Evolutionary conservation across 2,888 invertebrate species (phyloP), one percentile per base, ranked within the genome.

Genomic region (Orchesellides sinensis): DNA sequence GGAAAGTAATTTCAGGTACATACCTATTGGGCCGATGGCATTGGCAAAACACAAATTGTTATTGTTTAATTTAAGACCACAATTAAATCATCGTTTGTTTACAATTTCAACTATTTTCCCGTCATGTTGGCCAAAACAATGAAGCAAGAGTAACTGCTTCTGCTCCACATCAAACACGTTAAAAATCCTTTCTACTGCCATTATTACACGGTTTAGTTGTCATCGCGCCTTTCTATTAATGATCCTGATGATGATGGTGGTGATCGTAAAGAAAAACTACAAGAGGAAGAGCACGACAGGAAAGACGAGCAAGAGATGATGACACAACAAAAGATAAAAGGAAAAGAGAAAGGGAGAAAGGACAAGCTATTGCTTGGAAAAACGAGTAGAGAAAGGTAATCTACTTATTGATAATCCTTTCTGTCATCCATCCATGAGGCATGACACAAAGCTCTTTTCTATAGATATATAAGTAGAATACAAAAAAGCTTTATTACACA

Each of bases 351-450:
- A 14, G 35, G 40, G 21, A 47, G 19, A 8, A 19, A 61, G 27
- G 29, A 56, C 12, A 19, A 45, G 70, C 56, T 56, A 54, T 56
- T 56, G 70, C 56, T 40, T 70, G 70, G 73, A 61, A 73, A 70
- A 61, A 73, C 61, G 73, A 73, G 73, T 47, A 61, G 63, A 73
- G 61, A 49, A 74, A 74, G 74, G 75, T 83, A 83, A 83, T 83
- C 83, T 83, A 83, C 83, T 83, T 83, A 83, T 80, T 83, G 80
- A 83, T 83, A 83, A 83, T 83, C 83, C 80, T 80, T 74, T 75
- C 80, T 83, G 83, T 83, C 83, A 80, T 80, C 83, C 78, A 59
- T 83, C 80, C 80, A 66, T 74, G 74, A 74, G 65, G 74, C 65
- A 65, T 74, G 74, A 74, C 74, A 74, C 65, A 74, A 74, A 74